Evolutionary conservation across 1,140 invertebrate genomes (phyloP), one percentile per base, ranked within the genome.

Genomic region (Platyscapa corneri): DNA sequence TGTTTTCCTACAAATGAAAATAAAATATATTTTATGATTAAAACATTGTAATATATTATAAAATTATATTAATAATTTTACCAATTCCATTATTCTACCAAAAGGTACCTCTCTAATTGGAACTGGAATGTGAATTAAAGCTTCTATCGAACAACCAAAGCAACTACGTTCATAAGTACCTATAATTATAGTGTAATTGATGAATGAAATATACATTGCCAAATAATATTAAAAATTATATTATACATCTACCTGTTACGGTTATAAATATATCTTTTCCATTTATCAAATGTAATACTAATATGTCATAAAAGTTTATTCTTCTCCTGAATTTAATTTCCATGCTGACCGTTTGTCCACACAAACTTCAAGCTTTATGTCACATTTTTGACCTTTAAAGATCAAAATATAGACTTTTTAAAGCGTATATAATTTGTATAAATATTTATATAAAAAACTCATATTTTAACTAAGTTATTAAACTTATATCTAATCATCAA

Each of bases 201-300:
- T 37, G 20, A 70, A 27, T 20, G 12, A 8, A 75, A 32, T 74
- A 60, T 60, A 23, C 16, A 23, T 60, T 37, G 18, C 32, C 64
- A 1, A 39, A 16, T 42, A 18, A 37, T 77, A 42, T 8, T 78
- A 86, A 46, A 85, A 74, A 60, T 49, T 27, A 23, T 14, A 82
- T 78, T 32, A 20, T 18, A 60, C 32, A n/a, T 65, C 78, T 81
- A 88, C 97, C 97, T 89, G 95, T 97, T 0, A 98, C 95, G 27
- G 97, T 98, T 86, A 98, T 98, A 92, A 99, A 99, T 90, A 99
- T 98, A 94, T 99, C 98, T 93, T 99, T 99, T 12, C 98, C 98
- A 82, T 97, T 97, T 92, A 98, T 96, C 49, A 99, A 95, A 94
- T 99, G 98, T 78, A 99, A 94, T 34, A 99, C 98, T 88, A 99